Percentiles rank a stretch among this genome's conserved stretches.
Evolutionary conservation across 1,140 invertebrate genomes (phyloP).

Genomic region (Leptoteleia sp.): DNA sequence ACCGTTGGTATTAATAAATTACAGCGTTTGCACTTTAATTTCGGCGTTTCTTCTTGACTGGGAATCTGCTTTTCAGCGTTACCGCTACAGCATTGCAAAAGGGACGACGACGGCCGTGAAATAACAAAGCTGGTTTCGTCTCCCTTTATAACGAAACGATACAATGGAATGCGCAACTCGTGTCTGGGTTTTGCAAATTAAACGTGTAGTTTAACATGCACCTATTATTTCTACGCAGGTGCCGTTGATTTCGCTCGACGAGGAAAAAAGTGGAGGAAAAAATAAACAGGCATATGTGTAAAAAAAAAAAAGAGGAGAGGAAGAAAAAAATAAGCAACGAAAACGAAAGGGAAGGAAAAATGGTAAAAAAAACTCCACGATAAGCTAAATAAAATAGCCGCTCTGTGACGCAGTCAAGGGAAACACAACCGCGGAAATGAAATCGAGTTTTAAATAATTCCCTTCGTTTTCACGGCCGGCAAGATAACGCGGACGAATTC

Average conservation of each 20-base stretch:
- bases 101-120: slow-evolving; percentile 67
- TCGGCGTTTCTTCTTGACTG: slow-evolving; percentile 59
- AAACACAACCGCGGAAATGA: slow-evolving; percentile 37
- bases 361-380: too few species aligned
- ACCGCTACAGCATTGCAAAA: slow-evolving; percentile 56
- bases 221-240: slow-evolving; percentile 65
- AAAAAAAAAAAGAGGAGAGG: not conserved
- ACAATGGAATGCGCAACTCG: slow-evolving; percentile 70
- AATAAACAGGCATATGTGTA: slow-evolving; percentile 1
- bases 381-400: slow-evolving; percentile 42
- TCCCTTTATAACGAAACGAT: slow-evolving; percentile 71
- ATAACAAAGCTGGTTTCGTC: slow-evolving; percentile 76
- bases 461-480: slow-evolving; percentile 6
- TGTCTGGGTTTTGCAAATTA: slow-evolving; percentile 76
- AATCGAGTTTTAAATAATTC: slow-evolving; percentile 53
- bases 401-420: slow-evolving; percentile 6
- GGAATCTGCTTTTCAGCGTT: slow-evolving; percentile 68
- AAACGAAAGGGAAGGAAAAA: slow-evolving; percentile 15
- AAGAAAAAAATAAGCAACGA: slow-evolving; percentile 6
- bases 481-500: slow-evolving; percentile 25
- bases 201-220: slow-evolving; percentile 75
- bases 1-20: slow-evolving; percentile 60
- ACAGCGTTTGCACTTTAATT: slow-evolving; percentile 60
- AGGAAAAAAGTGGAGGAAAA: slow-evolving; percentile 13
- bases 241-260: slow-evolving; percentile 45